A percentile compares a stretch with the other conserved stretches of the same genome.
Conservation (phyloP, 2,888 invertebrate species). For the Drosophila rubida region DNA sequence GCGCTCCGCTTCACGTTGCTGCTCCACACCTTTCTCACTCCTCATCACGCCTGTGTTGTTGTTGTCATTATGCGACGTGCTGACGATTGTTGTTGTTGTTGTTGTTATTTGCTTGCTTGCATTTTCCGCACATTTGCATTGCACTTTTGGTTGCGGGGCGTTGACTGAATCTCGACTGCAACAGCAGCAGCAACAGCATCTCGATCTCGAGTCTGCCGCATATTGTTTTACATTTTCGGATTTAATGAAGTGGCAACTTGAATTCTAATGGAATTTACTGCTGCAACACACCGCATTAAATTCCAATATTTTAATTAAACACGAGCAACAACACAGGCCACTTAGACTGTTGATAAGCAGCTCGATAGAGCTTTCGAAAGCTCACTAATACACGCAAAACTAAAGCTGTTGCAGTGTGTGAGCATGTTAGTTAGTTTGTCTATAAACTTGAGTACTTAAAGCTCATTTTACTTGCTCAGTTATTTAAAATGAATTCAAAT, state of each 20-base stretch:
- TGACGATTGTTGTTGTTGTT: slow-evolving; percentile 16
- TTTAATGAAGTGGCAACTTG: slow-evolving; percentile 26
- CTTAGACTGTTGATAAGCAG: background rate
- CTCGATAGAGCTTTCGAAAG: background rate
- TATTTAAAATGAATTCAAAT: no score
- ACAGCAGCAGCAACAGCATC: background rate
- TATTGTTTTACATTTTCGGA: slow-evolving; percentile 20
- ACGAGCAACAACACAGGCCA: background rate
- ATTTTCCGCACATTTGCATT: slow-evolving; percentile 61
- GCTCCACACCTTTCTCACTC: background rate
- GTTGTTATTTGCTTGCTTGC: slow-evolving; percentile 40
- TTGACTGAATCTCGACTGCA: slow-evolving; percentile 23
- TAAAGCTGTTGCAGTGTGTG: background rate
- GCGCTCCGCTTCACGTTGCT: slow-evolving; percentile 18
- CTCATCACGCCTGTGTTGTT: slow-evolving; percentile 5
- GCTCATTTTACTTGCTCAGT: no score
- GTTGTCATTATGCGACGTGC: slow-evolving; percentile 16
- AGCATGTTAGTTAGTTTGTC: background rate
- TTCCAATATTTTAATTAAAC: slow-evolving; percentile 2
- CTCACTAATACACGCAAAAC: background rate
- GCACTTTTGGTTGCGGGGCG: slow-evolving; percentile 42
- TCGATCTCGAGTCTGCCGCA: background rate
- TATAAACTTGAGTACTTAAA: no score
- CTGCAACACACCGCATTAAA: background rate
- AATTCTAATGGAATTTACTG: slow-evolving; percentile 18